A percentile compares a stretch with the other conserved stretches of the same genome.
phyloP scores from a whole-genome alignment of 2,797 vertebrate genomes.

The Oreortyx pictus region DNA sequence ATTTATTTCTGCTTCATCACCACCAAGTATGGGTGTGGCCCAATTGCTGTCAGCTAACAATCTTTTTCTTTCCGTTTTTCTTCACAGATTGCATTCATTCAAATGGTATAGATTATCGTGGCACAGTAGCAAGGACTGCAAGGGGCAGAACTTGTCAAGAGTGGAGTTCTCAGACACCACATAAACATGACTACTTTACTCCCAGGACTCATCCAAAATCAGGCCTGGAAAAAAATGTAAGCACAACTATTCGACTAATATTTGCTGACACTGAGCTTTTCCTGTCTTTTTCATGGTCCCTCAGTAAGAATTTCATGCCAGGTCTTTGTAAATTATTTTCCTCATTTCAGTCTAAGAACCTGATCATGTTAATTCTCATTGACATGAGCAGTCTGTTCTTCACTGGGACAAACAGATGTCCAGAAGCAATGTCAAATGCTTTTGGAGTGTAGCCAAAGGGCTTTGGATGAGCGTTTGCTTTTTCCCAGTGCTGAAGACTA shows the following conservation, averaged over 20 bases:
- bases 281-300: not conserved
- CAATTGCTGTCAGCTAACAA: not conserved
- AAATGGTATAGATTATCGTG: slow-evolving; percentile 85
- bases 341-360: not conserved
- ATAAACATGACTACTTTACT: slow-evolving; percentile 86
- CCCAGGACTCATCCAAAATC: slow-evolving; percentile 81
- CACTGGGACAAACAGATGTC: not conserved
- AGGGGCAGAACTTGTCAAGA: slow-evolving; percentile 87
- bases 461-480: not conserved
- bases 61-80: not conserved
- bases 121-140: slow-evolving; percentile 83
- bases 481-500: not conserved
- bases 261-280: not conserved
- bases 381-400: not conserved
- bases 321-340: not conserved
- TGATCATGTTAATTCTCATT: not conserved
- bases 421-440: not conserved
- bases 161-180: slow-evolving; percentile 89
- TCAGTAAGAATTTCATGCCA: not conserved
- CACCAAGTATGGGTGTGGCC: fast-evolving
- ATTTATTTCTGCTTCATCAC: not conserved
- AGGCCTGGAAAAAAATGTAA: slow-evolving; percentile 90
- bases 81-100: slow-evolving; percentile 86
- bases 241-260: slow-evolving; percentile 8
- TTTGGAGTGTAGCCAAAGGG: not conserved